These are phyloP conservation scores for Colius striatus DNA, from an alignment of 2,113 vertebrate species.

Conservation along the genomic window DNA sequence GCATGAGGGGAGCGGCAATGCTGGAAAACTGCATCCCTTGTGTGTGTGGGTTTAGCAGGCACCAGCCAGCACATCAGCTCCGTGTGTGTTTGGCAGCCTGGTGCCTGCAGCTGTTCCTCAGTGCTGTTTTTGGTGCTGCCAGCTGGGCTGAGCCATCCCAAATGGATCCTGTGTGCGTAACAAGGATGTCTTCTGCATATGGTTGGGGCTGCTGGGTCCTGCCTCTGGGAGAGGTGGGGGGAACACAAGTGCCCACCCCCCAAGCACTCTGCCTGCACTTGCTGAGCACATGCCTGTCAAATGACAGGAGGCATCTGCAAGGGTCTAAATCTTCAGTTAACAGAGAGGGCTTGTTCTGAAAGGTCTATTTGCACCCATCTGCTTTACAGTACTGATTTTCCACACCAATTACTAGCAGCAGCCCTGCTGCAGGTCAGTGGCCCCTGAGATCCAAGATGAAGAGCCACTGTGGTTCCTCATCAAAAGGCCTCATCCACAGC, in stretches of 20 bases:
- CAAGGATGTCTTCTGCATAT: neutral
- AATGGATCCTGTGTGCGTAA: neutral
- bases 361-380: neutral
- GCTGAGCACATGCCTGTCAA: neutral
- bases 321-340: neutral
- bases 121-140: neutral
- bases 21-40: neutral
- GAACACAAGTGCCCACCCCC: rapidly evolving
- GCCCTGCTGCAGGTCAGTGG: neutral
- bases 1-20: neutral
- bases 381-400: neutral
- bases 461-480: neutral
- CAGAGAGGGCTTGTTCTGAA: neutral
- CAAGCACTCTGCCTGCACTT: neutral
- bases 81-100: neutral
- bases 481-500: neutral
- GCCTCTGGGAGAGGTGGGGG: neutral
- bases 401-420: neutral
- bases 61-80: neutral
- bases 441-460: rapidly evolving
- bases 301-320: neutral
- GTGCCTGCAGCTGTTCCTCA: neutral
- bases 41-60: neutral
- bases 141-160: neutral
- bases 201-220: neutral